Evolutionary conservation across 2,113 vertebrate species (phyloP), one percentile per base, ranked within the genome.

Genomic region (Heliornis fulica): DNA sequence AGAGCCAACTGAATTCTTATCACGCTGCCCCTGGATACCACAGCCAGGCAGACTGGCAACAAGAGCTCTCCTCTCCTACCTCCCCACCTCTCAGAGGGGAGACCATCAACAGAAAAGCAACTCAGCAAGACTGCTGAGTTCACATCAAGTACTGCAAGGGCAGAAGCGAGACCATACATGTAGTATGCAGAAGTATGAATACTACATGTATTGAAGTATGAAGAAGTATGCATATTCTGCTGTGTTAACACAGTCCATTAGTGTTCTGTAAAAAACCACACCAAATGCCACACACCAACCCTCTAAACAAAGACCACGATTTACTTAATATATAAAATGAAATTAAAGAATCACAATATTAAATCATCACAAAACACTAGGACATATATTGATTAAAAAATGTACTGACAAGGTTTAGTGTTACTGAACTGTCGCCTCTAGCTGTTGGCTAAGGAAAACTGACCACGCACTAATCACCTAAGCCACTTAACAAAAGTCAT

Each of bases 1-100:
- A n/a, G 63, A 88, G 80, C 54, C 91, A 93, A 84, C 41, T 13
- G 46, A 92, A 94, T 89, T 92, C 89, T 81, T 81, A 59, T 6
- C 4, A 9, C 8, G 51, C 86, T 94, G 41, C 40, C 80, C 82
- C 76, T 70, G 68, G 86, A 90, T 80, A 80, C 1, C 22, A 57
- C 22, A 65, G 48, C 40, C 4, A 10, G 75, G 40, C 4, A 3
- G 66, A 48, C 36, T 45, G 74, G 87, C 75, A 93, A 50, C 9
- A 29, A 88, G 50, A 88, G 41, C 54, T 66, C 59, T 70, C 54
- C 36, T 41, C 65, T 76, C 45, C 36, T 11, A 6, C 9, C 34
- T 65, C 36, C 36, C 48, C 0, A 4, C 41, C 81, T 85, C 85
- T 51, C 78, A 85, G 70, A 60, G 4, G 4, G 48, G 43, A 83